Conservation (phyloP, 2,797 vertebrate species). For the Hoplostethus atlanticus region DNA sequence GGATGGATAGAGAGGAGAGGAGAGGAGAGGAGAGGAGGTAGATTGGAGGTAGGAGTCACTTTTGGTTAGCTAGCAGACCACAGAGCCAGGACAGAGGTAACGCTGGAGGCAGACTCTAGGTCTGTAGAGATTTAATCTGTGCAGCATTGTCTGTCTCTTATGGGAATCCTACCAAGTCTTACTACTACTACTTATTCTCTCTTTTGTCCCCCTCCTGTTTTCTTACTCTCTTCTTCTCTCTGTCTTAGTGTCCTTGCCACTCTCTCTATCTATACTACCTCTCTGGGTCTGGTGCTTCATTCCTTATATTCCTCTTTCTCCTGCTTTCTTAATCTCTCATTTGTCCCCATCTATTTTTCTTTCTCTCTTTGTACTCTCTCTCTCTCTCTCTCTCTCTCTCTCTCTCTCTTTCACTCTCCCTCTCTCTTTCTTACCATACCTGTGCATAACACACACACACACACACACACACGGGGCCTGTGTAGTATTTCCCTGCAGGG, state of each 20-base stretch:
- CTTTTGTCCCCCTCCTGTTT: background rate
- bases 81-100: conserved; percentile 73
- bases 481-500: conserved; percentile 51
- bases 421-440: conserved; percentile 40
- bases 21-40: conserved; percentile 29
- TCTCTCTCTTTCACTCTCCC: conserved; percentile 34
- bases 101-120: conserved; percentile 70
- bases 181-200: too few species aligned
- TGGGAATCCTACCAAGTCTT: conserved; percentile 49
- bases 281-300: too few species aligned
- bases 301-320: too few species aligned
- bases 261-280: background rate
- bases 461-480: conserved; percentile 32
- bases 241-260: background rate
- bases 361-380: conserved; percentile 31
- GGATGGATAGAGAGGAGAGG: too few species aligned
- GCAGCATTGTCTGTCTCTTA: conserved; percentile 56
- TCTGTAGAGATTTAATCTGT: conserved; percentile 78
- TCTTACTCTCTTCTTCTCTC: background rate
- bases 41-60: conserved; percentile 46
- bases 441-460: background rate
- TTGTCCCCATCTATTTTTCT: conserved; percentile 9
- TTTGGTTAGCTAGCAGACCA: conserved; percentile 67
- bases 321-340: background rate
- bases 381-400: conserved; percentile 32